These are phyloP conservation scores for Synergus japonicus DNA, from an alignment of 2,888 invertebrate species.

Conservation along the genomic window DNA sequence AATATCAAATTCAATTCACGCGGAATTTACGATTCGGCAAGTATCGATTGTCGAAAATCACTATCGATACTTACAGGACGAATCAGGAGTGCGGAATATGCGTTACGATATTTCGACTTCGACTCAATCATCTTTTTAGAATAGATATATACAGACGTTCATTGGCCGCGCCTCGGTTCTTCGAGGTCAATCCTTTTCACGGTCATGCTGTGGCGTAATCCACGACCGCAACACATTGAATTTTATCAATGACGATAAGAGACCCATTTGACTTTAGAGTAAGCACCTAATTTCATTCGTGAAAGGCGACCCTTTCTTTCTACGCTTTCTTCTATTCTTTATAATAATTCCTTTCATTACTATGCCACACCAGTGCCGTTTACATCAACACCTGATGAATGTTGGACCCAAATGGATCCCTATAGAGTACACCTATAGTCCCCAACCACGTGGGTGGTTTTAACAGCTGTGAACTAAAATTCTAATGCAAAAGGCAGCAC, in stretches of 20 bases:
- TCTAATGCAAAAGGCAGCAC: conserved; percentile 37
- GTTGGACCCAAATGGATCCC: conserved; percentile 34
- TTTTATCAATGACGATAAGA: background rate
- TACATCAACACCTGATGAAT: conserved; percentile 38
- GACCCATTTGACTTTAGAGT: background rate
- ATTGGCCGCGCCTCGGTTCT: conserved; percentile 3
- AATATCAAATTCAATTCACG: too few relatives aligned
- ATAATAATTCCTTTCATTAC: conserved; percentile 12
- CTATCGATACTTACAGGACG: too few relatives aligned
- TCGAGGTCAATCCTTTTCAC: conserved; percentile 51
- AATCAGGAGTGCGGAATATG: too few relatives aligned
- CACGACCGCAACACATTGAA: conserved; percentile 39
- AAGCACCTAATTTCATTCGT: background rate
- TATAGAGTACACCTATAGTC: conserved; percentile 13
- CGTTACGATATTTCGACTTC: too few relatives aligned
- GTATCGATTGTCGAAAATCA: too few relatives aligned
- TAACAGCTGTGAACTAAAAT: conserved; percentile 32
- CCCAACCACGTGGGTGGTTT: conserved; percentile 34
- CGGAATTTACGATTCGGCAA: too few relatives aligned
- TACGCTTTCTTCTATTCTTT: conserved; percentile 16
- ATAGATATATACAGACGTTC: background rate
- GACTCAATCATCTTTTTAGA: too few relatives aligned
- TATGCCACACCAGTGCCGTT: conserved; percentile 10
- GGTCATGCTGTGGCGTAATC: conserved; percentile 54
- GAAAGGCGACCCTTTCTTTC: background rate